Evolutionary conservation across 2,888 invertebrate genomes (phyloP), one percentile per base, ranked within the genome.

Genomic region (Laothoe populi): DNA sequence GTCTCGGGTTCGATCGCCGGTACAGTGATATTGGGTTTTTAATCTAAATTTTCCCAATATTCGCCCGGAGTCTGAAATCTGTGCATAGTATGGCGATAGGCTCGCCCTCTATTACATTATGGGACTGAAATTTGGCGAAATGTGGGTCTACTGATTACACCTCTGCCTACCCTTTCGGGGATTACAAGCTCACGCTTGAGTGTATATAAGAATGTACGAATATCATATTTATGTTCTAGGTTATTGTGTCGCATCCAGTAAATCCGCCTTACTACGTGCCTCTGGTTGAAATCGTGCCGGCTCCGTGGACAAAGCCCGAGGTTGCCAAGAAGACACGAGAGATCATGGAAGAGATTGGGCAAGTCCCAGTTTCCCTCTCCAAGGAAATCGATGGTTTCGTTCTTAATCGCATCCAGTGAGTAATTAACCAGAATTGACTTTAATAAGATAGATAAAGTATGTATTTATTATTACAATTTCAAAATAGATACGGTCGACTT

Each of bases 241-340:
- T 96, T 35, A 94, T 97, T 59, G 97, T 98, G 13, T 97, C 97
- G 0, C 99, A 99, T 89, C 99, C 99, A 86, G 97, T 98, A 1
- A 99, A 99, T 86, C 99, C 99, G 4, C 99, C 99, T 0, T 99
- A 99, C 85, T 99, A 98, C 83, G 97, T 98, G 24, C 98, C 98
- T 0, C 90, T 99, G 49, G 98, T 98, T 0, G 99, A 99, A 92
- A 94, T 99, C 13, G 97, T 99, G 0, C 99, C 99, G 0, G 97
- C 98, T 0, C 97, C 98, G 4, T 98, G 98, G 98, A 99, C 99
- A 0, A 95, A 96, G 60, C 94, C 95, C 0, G 96, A 96, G 66
- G 95, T 97, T 10, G 94, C 96, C 0, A 90, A 92, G 53, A 95
- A 95, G 81, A 96, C 98, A 0, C 94, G 96, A 61, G 94, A 93